Evolutionary conservation across 2,113 vertebrate genomes (phyloP).

Genomic region (Tichodroma muraria): DNA sequence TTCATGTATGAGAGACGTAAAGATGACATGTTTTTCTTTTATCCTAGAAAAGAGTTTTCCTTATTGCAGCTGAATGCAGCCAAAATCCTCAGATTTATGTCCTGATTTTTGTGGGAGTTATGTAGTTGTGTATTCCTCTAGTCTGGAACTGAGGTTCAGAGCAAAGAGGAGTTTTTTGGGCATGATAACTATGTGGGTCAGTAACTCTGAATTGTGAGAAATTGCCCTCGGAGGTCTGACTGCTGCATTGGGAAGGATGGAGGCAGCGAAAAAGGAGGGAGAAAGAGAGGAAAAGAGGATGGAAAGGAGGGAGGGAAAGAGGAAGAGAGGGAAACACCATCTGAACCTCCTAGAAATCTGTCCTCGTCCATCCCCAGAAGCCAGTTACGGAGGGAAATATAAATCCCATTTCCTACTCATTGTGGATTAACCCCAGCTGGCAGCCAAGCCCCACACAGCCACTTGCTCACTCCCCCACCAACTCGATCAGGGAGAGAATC

Average conservation of each 20-base stretch:
- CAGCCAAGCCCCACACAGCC: background rate
- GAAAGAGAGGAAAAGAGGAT: background rate
- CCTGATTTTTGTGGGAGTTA: background rate
- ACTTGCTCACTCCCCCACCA: background rate
- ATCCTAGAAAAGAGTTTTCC: background rate
- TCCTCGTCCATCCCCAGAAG: background rate
- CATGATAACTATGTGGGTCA: background rate
- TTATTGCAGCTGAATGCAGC: background rate
- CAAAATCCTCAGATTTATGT: background rate
- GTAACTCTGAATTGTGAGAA: background rate
- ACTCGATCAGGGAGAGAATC: background rate
- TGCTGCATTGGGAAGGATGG: background rate
- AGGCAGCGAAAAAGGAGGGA: background rate
- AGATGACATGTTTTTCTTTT: background rate
- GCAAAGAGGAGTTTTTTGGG: background rate
- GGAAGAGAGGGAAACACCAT: background rate
- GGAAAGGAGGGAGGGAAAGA: background rate
- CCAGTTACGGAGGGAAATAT: background rate
- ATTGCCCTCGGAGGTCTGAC: background rate
- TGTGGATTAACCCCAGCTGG: background rate
- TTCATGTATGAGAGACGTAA: background rate
- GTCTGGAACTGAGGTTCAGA: background rate
- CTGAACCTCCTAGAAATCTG: background rate
- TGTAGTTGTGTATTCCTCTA: background rate
- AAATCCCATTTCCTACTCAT: background rate